These are phyloP conservation scores for Akabosia matsudoensis DNA, from an alignment of 1,140 invertebrate genomes.

Conservation along the genomic window DNA sequence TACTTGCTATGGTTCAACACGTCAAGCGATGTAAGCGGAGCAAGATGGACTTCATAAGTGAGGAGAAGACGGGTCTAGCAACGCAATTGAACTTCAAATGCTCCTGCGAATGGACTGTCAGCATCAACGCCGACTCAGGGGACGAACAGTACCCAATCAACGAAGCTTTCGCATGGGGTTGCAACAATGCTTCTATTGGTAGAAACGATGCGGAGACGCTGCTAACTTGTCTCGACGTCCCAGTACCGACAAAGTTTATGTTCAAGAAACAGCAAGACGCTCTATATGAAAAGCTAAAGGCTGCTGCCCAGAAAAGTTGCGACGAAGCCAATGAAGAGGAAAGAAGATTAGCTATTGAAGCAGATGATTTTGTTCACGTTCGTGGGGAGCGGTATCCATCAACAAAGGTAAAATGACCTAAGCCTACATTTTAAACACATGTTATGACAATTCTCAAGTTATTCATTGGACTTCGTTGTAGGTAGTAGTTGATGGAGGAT, in stretches of 20 bases:
- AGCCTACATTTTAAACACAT: too few relatives aligned
- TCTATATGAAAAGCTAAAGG: not conserved
- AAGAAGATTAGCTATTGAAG: conserved; percentile 11
- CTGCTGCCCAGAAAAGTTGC: not conserved
- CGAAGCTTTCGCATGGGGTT: not conserved
- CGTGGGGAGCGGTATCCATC: conserved; percentile 25
- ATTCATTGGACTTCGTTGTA: too few relatives aligned
- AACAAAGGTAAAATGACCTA: too few relatives aligned
- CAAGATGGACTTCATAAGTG: not conserved
- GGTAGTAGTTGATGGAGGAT: conserved; percentile 37
- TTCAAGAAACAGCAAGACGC: not conserved
- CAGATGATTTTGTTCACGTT: not conserved
- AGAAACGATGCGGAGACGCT: not conserved
- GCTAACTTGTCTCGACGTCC: not conserved
- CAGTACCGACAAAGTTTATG: not conserved
- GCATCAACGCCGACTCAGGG: not conserved
- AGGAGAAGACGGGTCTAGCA: not conserved
- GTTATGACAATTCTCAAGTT: too few relatives aligned
- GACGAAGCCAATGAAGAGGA: not conserved
- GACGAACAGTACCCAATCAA: not conserved
- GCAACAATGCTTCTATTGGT: not conserved
- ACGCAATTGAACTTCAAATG: not conserved
- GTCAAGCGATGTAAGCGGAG: not conserved
- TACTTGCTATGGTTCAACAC: not conserved
- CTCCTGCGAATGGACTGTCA: not conserved